Evolutionary conservation across 2,888 invertebrate genomes (phyloP).

Genomic region (Spatulosminthurus flaviceps): DNA sequence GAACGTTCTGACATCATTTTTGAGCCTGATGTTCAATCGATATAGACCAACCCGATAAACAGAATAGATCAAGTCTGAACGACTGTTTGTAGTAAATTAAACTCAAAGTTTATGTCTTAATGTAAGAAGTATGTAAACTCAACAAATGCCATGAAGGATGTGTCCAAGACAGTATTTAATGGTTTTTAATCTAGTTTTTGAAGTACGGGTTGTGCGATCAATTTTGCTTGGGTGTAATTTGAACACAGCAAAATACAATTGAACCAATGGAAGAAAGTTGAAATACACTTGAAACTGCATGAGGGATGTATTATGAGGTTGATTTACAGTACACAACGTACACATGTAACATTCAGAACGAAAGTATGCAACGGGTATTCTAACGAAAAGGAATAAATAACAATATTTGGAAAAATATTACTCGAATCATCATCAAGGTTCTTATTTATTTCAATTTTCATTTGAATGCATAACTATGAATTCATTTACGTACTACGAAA

Average conservation of each 20-base stretch:
- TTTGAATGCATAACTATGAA: no score
- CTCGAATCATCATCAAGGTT: no score
- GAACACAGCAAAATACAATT: background rate
- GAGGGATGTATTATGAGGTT: no score
- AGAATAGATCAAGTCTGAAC: background rate
- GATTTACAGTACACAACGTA: no score
- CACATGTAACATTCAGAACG: no score
- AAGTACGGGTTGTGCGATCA: background rate
- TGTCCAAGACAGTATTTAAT: conserved; percentile 7
- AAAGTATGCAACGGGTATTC: background rate
- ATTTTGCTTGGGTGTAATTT: background rate
- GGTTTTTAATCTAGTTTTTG: background rate
- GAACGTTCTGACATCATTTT: background rate
- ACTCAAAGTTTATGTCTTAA: background rate
- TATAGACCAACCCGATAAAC: background rate
- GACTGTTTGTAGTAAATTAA: background rate
- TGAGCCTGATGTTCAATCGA: background rate
- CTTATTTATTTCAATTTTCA: no score
- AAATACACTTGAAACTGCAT: background rate
- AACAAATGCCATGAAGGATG: background rate
- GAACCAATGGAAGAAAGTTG: background rate
- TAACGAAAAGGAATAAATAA: background rate
- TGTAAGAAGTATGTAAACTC: background rate
- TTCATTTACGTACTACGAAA: no score
- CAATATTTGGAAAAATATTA: no score